Evolutionary conservation across 1,140 invertebrate species (phyloP).

Genomic region (Saccostrea cuccullata): DNA sequence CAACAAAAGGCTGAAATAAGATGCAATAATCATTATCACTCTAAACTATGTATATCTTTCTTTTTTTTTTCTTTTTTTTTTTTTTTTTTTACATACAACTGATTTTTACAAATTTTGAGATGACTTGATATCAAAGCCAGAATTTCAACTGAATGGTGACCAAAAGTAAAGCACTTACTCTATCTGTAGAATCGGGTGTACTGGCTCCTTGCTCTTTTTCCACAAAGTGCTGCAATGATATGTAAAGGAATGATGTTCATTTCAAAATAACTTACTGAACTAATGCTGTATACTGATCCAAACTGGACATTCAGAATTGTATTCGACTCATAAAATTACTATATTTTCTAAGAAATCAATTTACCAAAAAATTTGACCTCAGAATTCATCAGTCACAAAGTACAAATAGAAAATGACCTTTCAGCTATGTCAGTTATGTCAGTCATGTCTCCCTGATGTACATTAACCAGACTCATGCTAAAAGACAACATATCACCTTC

Average conservation of each 20-base stretch:
- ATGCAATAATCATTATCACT: too few species aligned
- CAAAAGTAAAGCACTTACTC: neutral
- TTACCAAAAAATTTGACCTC: too few species aligned
- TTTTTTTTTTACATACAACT: too few species aligned
- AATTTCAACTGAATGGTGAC: neutral
- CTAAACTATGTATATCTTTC: too few species aligned
- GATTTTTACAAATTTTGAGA: too few species aligned
- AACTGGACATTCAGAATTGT: neutral
- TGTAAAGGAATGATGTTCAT: neutral
- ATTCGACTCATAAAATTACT: neutral
- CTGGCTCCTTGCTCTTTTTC: constrained; percentile 25
- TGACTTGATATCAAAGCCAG: too few species aligned
- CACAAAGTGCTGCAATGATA: constrained; percentile 21
- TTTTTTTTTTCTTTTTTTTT: too few species aligned
- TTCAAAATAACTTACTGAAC: too few species aligned
- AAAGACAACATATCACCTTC: neutral
- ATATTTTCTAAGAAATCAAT: neutral
- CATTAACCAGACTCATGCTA: neutral
- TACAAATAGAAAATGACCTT: neutral
- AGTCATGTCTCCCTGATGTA: neutral
- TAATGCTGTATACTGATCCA: too few species aligned
- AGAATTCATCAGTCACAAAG: neutral
- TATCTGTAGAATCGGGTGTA: constrained; percentile 5
- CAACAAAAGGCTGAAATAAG: constrained; percentile 36
- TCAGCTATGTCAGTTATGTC: neutral